These are phyloP conservation scores for Terebella lapidaria DNA, from an alignment of 2,888 invertebrate species.

Conservation along the genomic window DNA sequence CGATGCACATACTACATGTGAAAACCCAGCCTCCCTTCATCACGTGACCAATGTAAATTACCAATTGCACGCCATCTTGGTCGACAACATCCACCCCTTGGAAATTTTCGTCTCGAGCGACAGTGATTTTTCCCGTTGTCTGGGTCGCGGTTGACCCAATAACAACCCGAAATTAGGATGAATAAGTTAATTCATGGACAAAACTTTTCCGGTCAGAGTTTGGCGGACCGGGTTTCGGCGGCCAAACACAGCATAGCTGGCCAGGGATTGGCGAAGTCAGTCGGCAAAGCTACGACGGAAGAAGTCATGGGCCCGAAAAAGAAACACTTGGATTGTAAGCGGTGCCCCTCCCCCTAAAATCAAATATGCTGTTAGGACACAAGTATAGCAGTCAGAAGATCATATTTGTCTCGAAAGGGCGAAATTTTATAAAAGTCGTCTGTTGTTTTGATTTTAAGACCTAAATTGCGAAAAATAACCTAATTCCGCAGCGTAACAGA, in stretches of 20 bases:
- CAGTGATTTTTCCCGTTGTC: not conserved
- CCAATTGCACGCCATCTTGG: constrained; percentile 4
- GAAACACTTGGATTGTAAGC: constrained; percentile 99
- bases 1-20: no score
- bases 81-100: constrained; percentile 1
- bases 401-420: no score
- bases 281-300: constrained; percentile 99
- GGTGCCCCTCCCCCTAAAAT: no score
- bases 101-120: not conserved
- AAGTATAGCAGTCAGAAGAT: no score
- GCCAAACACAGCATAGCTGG: constrained; percentile 98
- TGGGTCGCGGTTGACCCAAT: not conserved
- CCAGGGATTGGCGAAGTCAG: constrained; percentile 97
- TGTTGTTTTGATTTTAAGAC: no score
- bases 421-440: no score
- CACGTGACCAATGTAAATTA: constrained; percentile 2
- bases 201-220: constrained; percentile 79
- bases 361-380: no score
- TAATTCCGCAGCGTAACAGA: no score
- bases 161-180: constrained; percentile 12
- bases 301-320: constrained; percentile 99
- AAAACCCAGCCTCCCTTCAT: not conserved
- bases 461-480: no score
- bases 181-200: constrained; percentile 21
- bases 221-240: constrained; percentile 94